Conservation (phyloP, 2,113 vertebrate species). For the Penelope pileata region DNA sequence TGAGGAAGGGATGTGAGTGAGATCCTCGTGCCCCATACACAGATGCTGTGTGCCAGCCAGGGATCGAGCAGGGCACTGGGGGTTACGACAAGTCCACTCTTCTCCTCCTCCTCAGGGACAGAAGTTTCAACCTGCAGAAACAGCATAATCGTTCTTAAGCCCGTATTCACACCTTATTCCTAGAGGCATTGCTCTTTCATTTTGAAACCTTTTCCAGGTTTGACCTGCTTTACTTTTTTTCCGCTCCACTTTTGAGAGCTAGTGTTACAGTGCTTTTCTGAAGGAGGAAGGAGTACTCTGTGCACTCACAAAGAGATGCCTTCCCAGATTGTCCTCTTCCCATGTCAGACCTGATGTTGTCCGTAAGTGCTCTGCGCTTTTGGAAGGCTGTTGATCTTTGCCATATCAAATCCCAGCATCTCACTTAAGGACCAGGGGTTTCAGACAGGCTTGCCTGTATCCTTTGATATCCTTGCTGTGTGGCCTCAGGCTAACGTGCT, state of each 20-base stretch:
- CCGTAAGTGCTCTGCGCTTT: neutral
- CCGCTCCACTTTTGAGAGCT: neutral
- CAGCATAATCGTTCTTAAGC: neutral
- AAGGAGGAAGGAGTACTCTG: neutral
- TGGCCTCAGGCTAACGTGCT: neutral
- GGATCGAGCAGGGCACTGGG: neutral
- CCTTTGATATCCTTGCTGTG: neutral
- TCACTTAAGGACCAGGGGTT: neutral
- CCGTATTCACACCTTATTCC: neutral
- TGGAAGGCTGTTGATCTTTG: neutral
- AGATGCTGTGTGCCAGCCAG: neutral
- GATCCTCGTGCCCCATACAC: neutral
- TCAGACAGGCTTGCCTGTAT: neutral
- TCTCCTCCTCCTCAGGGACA: neutral
- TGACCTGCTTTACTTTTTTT: neutral
- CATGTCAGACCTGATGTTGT: neutral
- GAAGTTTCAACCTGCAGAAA: conserved; percentile 6
- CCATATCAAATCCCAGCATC: neutral
- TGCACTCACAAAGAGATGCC: neutral
- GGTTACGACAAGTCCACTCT: neutral
- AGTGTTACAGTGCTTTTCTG: neutral
- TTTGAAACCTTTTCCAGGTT: neutral
- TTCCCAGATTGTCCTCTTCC: neutral
- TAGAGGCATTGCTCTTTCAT: neutral
- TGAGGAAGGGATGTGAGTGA: neutral